Percentiles rank a stretch among this genome's conserved stretches.
These are phyloP conservation scores for Drosophila eohydei DNA, from an alignment of 2,888 invertebrate species.

Conservation along the genomic window DNA sequence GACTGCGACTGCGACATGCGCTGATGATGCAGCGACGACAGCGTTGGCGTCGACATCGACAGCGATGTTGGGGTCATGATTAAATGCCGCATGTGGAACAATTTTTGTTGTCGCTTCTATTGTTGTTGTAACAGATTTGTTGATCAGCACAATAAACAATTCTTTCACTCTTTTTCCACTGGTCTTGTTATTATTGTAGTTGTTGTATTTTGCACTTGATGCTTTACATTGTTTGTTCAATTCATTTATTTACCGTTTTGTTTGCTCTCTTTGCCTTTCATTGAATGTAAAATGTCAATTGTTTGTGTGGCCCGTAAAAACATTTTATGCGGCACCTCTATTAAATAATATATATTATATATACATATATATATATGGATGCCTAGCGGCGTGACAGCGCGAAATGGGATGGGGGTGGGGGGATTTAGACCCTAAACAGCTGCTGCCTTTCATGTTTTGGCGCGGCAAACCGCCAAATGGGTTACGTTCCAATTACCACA, in stretches of 20 bases:
- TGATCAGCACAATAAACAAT: slow-evolving; percentile 52
- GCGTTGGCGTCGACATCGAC: slow-evolving; percentile 72
- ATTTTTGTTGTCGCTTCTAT: slow-evolving; percentile 21
- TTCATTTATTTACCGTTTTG: slow-evolving; percentile 25
- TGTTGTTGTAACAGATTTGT: slow-evolving; percentile 27
- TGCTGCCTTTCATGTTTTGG: slow-evolving; percentile 33
- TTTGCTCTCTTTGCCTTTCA: slow-evolving; percentile 47
- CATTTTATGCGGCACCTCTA: slow-evolving; percentile 54
- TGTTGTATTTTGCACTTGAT: slow-evolving; percentile 33
- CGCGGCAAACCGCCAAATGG: slow-evolving; percentile 54
- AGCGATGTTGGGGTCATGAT: slow-evolving; percentile 77
- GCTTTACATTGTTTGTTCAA: slow-evolving; percentile 52
- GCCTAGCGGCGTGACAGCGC: slow-evolving; percentile 12
- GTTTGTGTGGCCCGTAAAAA: slow-evolving; percentile 53
- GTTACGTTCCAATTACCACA: slow-evolving; percentile 70
- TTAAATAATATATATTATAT: slow-evolving; percentile 38
- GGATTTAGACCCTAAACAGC: slow-evolving; percentile 26
- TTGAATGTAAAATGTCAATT: slow-evolving; percentile 71
- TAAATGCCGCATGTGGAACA: slow-evolving; percentile 72
- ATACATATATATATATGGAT: slow-evolving; percentile 13
- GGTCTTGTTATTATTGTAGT: slow-evolving; percentile 25
- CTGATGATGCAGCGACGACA: slow-evolving; percentile 71
- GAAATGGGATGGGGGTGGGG: neutral
- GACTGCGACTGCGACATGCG: slow-evolving; percentile 59
- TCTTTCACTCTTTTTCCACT: slow-evolving; percentile 44